Conservation (phyloP, 2,797 vertebrate species). For the Thamnophis elegans region DNA sequence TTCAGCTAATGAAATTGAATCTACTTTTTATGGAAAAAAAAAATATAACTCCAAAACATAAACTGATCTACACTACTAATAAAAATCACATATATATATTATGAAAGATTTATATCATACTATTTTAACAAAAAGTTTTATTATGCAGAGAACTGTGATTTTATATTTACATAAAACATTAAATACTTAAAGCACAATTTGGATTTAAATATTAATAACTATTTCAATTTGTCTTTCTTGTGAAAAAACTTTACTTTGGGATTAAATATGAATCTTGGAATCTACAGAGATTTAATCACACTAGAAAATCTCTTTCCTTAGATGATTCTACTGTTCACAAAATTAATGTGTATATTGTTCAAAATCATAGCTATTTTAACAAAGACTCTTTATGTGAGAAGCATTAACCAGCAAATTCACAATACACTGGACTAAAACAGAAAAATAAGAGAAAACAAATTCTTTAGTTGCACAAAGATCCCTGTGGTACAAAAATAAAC, state of each 20-base stretch:
- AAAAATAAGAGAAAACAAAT: conserved; percentile 12
- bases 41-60: not conserved
- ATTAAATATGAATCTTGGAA: conserved; percentile 7
- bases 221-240: not conserved
- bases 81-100: not conserved
- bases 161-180: not conserved
- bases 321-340: conserved; percentile 10
- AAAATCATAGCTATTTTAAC: conserved; percentile 44
- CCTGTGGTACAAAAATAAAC: not conserved
- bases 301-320: conserved; percentile 33
- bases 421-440: conserved; percentile 15
- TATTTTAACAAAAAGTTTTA: not conserved
- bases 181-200: not conserved
- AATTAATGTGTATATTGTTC: conserved; percentile 10
- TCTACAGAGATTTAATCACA: conserved; percentile 8
- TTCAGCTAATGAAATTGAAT: not conserved
- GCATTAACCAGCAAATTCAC: conserved; percentile 11
- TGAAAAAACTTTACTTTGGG: not conserved
- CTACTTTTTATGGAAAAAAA: not conserved
- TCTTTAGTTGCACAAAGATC: conserved; percentile 25
- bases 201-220: not conserved
- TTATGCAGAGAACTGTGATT: not conserved
- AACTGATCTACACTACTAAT: not conserved
- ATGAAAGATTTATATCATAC: not conserved
- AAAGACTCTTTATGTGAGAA: conserved; percentile 58